Percentiles rank a stretch among this genome's conserved stretches.
phyloP scores from a whole-genome alignment of 2,888 invertebrate genomes.

The Agrotis ipsilon region DNA sequence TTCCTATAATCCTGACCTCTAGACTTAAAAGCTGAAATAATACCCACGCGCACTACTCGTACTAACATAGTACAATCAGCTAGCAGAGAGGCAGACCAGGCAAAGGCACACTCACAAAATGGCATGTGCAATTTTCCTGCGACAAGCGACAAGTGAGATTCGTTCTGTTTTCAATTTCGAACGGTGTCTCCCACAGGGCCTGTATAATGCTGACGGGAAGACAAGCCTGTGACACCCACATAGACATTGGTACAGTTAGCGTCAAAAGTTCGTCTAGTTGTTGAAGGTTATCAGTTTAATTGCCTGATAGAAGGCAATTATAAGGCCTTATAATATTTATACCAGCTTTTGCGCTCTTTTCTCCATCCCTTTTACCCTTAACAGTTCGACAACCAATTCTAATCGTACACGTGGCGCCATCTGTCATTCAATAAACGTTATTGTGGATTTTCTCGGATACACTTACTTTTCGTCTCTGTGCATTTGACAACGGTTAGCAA shows the following conservation, averaged over 20 bases:
- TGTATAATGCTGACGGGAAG: constrained; percentile 65
- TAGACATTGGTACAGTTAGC: constrained; percentile 10
- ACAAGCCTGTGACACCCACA: constrained; percentile 47
- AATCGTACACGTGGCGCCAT: too few species aligned
- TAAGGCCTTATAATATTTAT: too few species aligned
- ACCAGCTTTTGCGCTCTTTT: too few species aligned
- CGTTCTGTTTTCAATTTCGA: constrained; percentile 77
- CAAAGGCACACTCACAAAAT: constrained; percentile 35
- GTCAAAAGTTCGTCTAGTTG: neutral
- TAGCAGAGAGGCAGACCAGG: neutral
- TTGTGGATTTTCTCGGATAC: too few species aligned
- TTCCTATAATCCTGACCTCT: neutral
- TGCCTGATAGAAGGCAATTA: too few species aligned
- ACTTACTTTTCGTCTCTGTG: too few species aligned
- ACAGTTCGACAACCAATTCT: too few species aligned
- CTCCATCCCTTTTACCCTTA: too few species aligned
- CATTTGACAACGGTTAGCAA: too few species aligned
- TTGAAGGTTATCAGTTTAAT: neutral
- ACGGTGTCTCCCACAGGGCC: constrained; percentile 68
- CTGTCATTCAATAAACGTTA: too few species aligned
- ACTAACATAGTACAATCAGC: too few species aligned
- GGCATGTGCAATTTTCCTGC: constrained; percentile 56
- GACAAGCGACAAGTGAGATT: constrained; percentile 59
- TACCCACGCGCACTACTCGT: neutral
- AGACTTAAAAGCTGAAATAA: neutral